phyloP scores from a whole-genome alignment of 2,888 invertebrate genomes.

The Bibio marci region DNA sequence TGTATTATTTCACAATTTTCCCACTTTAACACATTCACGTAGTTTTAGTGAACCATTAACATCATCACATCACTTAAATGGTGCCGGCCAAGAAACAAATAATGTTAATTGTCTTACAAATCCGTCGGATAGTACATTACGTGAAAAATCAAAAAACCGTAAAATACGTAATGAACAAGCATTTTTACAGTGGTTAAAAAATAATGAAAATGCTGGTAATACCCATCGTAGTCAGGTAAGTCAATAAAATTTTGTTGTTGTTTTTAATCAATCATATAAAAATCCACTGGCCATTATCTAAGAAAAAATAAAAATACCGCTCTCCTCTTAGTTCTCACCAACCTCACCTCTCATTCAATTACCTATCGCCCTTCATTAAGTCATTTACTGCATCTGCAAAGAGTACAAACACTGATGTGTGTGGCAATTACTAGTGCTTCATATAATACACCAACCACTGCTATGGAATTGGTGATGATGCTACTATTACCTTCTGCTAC shows the following conservation, averaged over 20 bases:
- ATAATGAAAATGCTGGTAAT: conserved; percentile 5
- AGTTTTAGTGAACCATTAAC: conserved; percentile 45
- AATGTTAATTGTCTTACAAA: conserved; percentile 5
- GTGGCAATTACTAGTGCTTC: too few species aligned
- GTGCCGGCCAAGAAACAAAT: conserved; percentile 1
- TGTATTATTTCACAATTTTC: conserved; percentile 56
- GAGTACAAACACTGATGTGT: too few species aligned
- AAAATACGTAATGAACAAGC: conserved; percentile 10
- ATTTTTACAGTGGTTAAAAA: conserved; percentile 10
- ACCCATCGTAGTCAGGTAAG: conserved; percentile 3
- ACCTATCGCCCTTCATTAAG: too few species aligned
- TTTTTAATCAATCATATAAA: too few species aligned
- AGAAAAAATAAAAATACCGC: too few species aligned
- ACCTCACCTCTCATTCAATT: too few species aligned
- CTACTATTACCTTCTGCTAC: too few species aligned
- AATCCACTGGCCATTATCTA: neutral
- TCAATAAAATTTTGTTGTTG: neutral
- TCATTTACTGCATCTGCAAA: too few species aligned
- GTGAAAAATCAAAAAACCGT: conserved; percentile 3
- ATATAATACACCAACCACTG: too few species aligned
- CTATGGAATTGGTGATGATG: too few species aligned
- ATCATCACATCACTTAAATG: conserved; percentile 13
- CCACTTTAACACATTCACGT: conserved; percentile 49
- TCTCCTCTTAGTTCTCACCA: too few species aligned
- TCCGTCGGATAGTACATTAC: neutral